Conservation (phyloP, 2,113 vertebrate genomes). For the Passer montanus region DNA sequence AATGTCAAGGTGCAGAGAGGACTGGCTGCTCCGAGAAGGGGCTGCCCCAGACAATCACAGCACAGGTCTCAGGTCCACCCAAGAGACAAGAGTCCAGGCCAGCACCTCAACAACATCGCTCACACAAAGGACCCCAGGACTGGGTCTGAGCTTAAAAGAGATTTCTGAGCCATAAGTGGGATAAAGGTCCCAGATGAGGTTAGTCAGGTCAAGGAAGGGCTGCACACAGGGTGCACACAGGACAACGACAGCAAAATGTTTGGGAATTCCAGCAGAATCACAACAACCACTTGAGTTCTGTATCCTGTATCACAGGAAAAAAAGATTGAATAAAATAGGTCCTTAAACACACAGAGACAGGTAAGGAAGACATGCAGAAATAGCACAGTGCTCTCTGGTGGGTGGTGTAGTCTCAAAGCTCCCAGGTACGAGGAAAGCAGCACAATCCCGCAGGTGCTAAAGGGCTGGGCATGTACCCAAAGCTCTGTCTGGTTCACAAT, state of each 20-base stretch:
- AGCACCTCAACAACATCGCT: neutral
- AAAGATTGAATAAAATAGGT: neutral
- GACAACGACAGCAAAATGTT: neutral
- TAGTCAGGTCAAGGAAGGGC: neutral
- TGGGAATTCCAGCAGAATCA: neutral
- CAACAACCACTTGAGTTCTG: neutral
- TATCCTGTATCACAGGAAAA: neutral
- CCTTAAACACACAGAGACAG: neutral
- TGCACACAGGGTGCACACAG: neutral
- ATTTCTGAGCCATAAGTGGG: neutral
- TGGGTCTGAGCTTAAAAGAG: neutral
- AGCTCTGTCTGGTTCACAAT: neutral
- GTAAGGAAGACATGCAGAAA: neutral
- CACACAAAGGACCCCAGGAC: neutral
- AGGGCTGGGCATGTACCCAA: neutral
- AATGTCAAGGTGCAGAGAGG: neutral
- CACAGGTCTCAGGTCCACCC: neutral
- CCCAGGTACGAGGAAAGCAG: neutral
- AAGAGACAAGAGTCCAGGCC: neutral
- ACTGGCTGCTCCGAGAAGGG: neutral
- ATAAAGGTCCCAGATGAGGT: neutral
- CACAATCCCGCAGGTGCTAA: neutral
- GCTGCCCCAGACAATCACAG: neutral
- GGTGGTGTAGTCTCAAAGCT: neutral
- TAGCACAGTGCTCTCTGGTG: slow-evolving; percentile 21